Conservation (phyloP, 2,113 vertebrate species). For the Phylloscopus trochilus region DNA sequence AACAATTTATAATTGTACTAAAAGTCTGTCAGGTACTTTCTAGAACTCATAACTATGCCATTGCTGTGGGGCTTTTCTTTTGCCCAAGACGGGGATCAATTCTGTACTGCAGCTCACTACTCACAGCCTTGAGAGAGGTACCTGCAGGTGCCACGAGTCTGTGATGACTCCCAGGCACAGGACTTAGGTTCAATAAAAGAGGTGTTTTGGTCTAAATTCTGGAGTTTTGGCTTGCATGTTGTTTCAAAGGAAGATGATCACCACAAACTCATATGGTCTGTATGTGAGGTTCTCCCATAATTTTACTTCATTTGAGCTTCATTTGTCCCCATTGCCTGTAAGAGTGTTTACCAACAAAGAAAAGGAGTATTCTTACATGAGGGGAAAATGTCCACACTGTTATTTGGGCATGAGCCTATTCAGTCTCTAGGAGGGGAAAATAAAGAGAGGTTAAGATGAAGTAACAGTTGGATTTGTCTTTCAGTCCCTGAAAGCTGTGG, state of each 20-base stretch:
- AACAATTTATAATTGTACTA: neutral
- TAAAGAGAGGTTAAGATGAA: neutral
- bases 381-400: neutral
- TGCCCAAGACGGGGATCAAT: neutral
- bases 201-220: neutral
- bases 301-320: fast-evolving
- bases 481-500: neutral
- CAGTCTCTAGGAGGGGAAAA: neutral
- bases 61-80: neutral
- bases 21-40: neutral
- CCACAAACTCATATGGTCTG: neutral
- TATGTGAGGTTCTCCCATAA: neutral
- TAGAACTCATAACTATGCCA: neutral
- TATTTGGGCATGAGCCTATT: neutral
- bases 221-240: neutral
- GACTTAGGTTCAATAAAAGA: neutral
- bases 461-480: neutral
- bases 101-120: neutral
- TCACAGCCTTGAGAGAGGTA: neutral
- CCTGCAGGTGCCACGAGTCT: fast-evolving
- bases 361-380: fast-evolving
- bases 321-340: neutral
- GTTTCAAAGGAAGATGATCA: neutral
- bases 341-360: neutral
- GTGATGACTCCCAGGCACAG: neutral